These are phyloP conservation scores for Rambutsinella grinnellia DNA, from an alignment of 2,888 invertebrate genomes.

Conservation along the genomic window DNA sequence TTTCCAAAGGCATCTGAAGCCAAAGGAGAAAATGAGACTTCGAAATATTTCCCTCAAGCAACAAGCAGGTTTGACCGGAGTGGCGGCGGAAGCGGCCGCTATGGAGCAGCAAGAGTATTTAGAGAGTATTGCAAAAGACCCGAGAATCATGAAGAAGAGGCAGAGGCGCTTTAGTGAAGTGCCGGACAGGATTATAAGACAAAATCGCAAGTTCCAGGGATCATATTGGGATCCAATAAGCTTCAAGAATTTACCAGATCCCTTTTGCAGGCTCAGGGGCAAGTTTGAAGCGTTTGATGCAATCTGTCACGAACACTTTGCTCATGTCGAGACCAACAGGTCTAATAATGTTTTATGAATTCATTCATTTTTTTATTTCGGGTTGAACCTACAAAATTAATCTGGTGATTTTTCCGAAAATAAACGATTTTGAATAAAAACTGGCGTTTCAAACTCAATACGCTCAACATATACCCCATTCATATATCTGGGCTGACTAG, in stretches of 20 bases:
- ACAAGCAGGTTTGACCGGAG: conserved; percentile 2
- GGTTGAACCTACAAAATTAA: too few species aligned
- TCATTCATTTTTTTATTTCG: too few species aligned
- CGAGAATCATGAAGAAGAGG: background rate
- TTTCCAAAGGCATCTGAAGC: conserved; percentile 38
- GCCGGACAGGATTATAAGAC: conserved; percentile 2
- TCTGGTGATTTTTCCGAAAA: too few species aligned
- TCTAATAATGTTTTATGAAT: too few species aligned
- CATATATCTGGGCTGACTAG: too few species aligned
- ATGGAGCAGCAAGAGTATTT: conserved; percentile 25
- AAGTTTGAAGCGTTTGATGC: conserved; percentile 35
- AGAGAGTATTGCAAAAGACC: conserved; percentile 19
- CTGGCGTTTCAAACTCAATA: too few species aligned
- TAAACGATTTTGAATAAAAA: too few species aligned
- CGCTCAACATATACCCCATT: too few species aligned
- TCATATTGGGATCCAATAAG: conserved; percentile 38
- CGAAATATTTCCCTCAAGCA: background rate
- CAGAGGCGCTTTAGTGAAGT: conserved; percentile 5
- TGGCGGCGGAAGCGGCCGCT: conserved; percentile 8
- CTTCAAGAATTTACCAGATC: conserved; percentile 24
- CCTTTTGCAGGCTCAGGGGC: conserved; percentile 18
- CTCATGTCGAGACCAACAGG: too few species aligned
- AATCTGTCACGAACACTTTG: conserved; percentile 34
- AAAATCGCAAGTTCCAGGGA: conserved; percentile 35
- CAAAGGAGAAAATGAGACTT: background rate